Evolutionary conservation across 2,113 vertebrate species (phyloP), one percentile per base, ranked within the genome.

Genomic region (Probosciger aterrimus): DNA sequence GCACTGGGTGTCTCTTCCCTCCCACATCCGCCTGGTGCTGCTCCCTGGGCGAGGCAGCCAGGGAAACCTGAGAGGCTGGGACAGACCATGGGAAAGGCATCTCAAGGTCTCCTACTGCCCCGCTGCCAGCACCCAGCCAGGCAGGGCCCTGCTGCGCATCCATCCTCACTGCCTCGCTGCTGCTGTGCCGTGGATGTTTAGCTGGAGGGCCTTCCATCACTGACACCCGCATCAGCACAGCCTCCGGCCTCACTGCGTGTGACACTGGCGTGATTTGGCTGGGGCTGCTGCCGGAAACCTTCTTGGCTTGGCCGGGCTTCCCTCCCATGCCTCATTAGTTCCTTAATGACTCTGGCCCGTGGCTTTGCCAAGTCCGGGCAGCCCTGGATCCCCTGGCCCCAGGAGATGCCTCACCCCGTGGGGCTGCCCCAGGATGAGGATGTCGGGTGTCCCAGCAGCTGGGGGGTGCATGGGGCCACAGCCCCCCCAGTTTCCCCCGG

Each of bases 401-500:
- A 10, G 73, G 49, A 19, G 53, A 15, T 0, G 2, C 49, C 31
- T 84, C 31, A 1, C 14, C 43, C 22, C 2, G 4, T 14, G 39
- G 81, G 59, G 37, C 44, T 75, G 53, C 24, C 39, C 39, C 15
- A 6, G 27, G 41, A 24, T 1, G 28, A 30, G 47, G 47, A 27
- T 52, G 50, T 24, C 0, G 1, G 24, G 22, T 43, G 50, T 50
- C 80, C 39, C 44, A 1, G 7, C 4, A 2, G 13, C 93, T 19
- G 9, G 0, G 6, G 39, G n/a, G 28, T 4, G 31, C 17, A 2
- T 1, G 18, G 13, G 46, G 7, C 4, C 37, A 33, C 52, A 57
- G 35, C 28, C 13, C 12, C 16, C 17, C 7, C 5, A 0, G 1
- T 7, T 24, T 11, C 27, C 14, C 9, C 44, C 2, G 12, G 44